Evolutionary conservation across 2,888 invertebrate species (phyloP).

Genomic region (Meganola albula): DNA sequence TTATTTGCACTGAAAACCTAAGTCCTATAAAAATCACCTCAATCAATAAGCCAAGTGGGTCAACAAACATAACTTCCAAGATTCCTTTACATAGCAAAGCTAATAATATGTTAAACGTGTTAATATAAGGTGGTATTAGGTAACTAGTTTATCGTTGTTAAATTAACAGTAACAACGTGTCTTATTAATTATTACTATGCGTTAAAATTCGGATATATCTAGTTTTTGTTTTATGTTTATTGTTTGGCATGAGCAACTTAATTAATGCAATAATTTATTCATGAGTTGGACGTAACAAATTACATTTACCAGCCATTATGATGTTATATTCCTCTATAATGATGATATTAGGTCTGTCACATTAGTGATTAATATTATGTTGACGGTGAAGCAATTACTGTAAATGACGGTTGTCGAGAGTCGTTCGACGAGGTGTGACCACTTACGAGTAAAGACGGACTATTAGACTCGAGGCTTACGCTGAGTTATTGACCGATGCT

Average conservation of each 20-base stretch:
- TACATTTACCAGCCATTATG: conserved; percentile 39
- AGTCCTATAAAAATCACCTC: too few species aligned
- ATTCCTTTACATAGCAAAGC: too few species aligned
- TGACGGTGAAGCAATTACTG: conserved; percentile 59
- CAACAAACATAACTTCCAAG: too few species aligned
- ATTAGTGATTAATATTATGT: conserved; percentile 68
- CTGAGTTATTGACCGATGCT: conserved; percentile 58
- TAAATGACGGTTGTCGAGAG: conserved; percentile 49
- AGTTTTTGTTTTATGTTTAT: conserved; percentile 27
- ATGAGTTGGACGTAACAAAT: conserved; percentile 38
- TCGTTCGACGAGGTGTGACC: conserved; percentile 47
- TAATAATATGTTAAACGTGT: too few species aligned
- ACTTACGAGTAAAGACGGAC: conserved; percentile 34
- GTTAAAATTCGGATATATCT: conserved; percentile 15
- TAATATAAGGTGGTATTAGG: too few species aligned
- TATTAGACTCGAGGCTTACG: conserved; percentile 49
- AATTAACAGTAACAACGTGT: conserved; percentile 9
- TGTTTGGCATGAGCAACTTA: conserved; percentile 31
- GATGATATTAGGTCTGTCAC: conserved; percentile 55
- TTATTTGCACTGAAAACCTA: too few species aligned
- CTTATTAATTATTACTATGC: conserved; percentile 18
- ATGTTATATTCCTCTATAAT: conserved; percentile 49
- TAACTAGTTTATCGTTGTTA: conserved; percentile 4
- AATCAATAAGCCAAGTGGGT: too few species aligned
- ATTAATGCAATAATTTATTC: conserved; percentile 36